A percentile compares a stretch with the other conserved stretches of the same genome.
phyloP scores from a whole-genome alignment of 2,797 vertebrate genomes.

The Lagodon rhomboides region DNA sequence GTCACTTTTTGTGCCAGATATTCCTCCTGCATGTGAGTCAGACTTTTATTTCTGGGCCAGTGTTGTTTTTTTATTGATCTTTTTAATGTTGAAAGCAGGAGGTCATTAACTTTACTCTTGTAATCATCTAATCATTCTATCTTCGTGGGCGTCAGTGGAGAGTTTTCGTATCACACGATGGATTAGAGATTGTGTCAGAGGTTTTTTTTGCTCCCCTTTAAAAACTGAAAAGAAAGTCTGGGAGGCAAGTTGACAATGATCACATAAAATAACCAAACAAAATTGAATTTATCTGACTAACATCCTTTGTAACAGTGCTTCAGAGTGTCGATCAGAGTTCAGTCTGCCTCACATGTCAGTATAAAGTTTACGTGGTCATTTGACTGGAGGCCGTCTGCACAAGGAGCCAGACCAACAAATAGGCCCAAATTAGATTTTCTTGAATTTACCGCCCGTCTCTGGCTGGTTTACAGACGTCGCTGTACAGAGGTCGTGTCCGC shows the following conservation, averaged over 20 bases:
- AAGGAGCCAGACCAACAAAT: slow-evolving; percentile 18
- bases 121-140: neutral
- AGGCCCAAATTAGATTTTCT: slow-evolving; percentile 4
- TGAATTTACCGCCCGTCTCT: neutral
- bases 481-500: neutral
- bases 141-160: no score
- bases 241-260: neutral
- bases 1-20: neutral
- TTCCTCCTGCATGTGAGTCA: neutral
- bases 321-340: neutral
- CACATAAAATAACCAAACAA: no score
- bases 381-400: slow-evolving; percentile 13
- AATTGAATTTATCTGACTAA: no score
- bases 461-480: slow-evolving; percentile 21
- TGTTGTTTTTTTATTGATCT: neutral
- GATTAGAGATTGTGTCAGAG: neutral
- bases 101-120: neutral
- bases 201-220: neutral
- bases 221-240: neutral
- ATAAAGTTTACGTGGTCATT: neutral
- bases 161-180: neutral
- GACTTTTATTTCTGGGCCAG: neutral
- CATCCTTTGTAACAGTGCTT: no score
- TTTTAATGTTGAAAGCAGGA: neutral
- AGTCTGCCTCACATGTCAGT: neutral